Conservation (phyloP, 2,797 vertebrate genomes). For the Ctenochaetus hawaiiensis region DNA sequence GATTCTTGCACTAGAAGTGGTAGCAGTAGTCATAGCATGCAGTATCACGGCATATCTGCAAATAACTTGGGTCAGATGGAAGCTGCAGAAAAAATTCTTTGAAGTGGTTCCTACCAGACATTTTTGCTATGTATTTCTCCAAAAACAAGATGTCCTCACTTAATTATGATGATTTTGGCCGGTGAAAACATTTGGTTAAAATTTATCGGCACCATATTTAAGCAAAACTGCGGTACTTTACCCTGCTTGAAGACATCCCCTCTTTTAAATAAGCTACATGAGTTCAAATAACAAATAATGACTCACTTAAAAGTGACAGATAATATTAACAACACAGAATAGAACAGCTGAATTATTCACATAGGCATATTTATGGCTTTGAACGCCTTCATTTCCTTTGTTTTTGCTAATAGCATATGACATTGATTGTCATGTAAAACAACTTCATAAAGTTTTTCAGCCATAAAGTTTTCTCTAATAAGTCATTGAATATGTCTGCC, state of each 20-base stretch:
- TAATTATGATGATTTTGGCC: not conserved
- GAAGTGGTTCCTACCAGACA: not conserved
- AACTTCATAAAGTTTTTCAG: not conserved
- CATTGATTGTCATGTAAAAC: not conserved
- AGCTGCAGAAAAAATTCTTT: conserved; percentile 14
- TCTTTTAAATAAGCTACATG: not conserved
- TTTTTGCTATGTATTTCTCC: not conserved
- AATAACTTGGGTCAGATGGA: conserved; percentile 63
- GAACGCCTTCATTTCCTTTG: not conserved
- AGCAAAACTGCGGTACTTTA: not conserved
- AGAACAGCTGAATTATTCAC: not conserved
- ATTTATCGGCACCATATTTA: not conserved
- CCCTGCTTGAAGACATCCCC: not conserved
- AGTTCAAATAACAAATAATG: not conserved
- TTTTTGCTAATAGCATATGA: not conserved
- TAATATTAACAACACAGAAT: not conserved
- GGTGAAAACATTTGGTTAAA: not conserved
- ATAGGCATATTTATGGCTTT: not conserved
- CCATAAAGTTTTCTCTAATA: not conserved
- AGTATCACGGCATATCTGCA: conserved; percentile 40
- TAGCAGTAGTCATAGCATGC: conserved; percentile 51
- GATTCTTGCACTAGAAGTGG: conserved; percentile 35
- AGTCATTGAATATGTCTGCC: conserved; percentile 10
- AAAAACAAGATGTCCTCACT: not conserved
- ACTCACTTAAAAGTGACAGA: not conserved